Percentiles rank a stretch among this genome's conserved stretches.
These are phyloP conservation scores for Fragum fragum DNA, from an alignment of 2,888 invertebrate genomes.

Conservation along the genomic window DNA sequence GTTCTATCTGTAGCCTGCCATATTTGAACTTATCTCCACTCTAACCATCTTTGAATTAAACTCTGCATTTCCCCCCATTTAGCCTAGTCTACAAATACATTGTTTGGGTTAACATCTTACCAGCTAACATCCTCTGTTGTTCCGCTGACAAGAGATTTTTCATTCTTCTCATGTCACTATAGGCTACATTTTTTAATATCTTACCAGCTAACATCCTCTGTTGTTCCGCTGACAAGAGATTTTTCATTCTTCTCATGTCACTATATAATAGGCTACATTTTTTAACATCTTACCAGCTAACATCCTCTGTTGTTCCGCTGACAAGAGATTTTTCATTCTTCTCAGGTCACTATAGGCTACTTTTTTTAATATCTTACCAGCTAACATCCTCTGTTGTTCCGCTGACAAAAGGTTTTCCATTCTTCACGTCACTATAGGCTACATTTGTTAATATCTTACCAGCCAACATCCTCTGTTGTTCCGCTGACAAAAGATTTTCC, in stretches of 20 bases:
- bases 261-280: too few species aligned
- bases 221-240: conserved; percentile 87
- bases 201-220: conserved; percentile 86
- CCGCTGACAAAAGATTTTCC: conserved; percentile 87
- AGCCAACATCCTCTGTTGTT: conserved; percentile 87
- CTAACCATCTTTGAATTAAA: too few species aligned
- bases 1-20: too few species aligned
- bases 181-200: too few species aligned
- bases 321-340: conserved; percentile 87
- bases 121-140: conserved; percentile 87
- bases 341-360: conserved; percentile 87
- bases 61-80: too few species aligned
- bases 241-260: conserved; percentile 87
- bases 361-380: too few species aligned
- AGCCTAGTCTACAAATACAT: too few species aligned
- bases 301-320: conserved; percentile 87
- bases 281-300: conserved; percentile 86
- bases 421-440: conserved; percentile 86
- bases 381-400: conserved; percentile 87
- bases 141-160: conserved; percentile 87
- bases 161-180: conserved; percentile 87
- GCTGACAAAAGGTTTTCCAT: conserved; percentile 87
- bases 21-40: too few species aligned
- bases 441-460: too few species aligned
- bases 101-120: too few species aligned